Conservation (phyloP, 1,140 invertebrate genomes). For the Laodelphax striatellus region DNA sequence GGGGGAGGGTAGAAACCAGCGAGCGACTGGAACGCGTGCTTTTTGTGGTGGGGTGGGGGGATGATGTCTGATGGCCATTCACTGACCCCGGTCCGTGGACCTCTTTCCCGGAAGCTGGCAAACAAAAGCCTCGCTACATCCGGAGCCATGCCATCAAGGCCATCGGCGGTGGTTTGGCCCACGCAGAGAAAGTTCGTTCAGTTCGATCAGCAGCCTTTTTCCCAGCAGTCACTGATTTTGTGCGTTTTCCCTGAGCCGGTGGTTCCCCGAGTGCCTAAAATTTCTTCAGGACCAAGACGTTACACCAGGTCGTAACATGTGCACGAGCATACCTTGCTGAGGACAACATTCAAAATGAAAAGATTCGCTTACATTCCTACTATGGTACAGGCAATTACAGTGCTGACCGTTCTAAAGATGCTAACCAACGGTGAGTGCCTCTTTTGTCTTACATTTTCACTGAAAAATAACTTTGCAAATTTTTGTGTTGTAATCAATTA, state of each 20-base stretch:
- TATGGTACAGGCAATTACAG: constrained; percentile 74
- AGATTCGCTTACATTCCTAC: constrained; percentile 38
- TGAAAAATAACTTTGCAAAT: no score
- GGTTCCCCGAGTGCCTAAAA: not conserved
- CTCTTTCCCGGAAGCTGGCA: constrained; percentile 18
- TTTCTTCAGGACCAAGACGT: not conserved
- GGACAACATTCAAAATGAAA: constrained; percentile 39
- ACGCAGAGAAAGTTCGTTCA: not conserved
- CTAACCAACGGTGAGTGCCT: constrained; percentile 56
- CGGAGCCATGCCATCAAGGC: constrained; percentile 14
- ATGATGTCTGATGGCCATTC: constrained; percentile 12
- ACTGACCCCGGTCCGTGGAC: constrained; percentile 17
- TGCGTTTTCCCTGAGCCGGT: not conserved
- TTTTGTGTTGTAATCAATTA: no score
- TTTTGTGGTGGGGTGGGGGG: not conserved
- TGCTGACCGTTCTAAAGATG: constrained; percentile 70
- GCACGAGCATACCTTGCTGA: constrained; percentile 6
- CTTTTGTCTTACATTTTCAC: not conserved
- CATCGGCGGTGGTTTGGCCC: not conserved
- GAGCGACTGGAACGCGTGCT: no score
- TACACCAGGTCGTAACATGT: not conserved
- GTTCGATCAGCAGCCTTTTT: not conserved
- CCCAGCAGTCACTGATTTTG: not conserved
- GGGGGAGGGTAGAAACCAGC: no score
- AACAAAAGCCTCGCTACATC: constrained; percentile 15